A percentile compares a stretch with the other conserved stretches of the same genome.
Conservation (phyloP, 2,888 invertebrate species). For the Drosophila lutescens region DNA sequence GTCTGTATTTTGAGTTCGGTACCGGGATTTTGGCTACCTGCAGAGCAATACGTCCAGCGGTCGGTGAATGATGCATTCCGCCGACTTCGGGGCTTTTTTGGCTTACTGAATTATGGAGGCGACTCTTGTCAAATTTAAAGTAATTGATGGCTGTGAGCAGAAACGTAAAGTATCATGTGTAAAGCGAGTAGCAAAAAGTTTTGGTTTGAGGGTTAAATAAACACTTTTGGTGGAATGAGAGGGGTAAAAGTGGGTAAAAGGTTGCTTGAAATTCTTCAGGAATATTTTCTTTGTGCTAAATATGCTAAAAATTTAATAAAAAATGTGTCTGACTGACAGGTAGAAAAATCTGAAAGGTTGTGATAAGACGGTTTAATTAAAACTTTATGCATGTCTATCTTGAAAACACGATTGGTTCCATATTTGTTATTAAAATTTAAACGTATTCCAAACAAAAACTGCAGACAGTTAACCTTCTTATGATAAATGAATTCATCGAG, state of each 20-base stretch:
- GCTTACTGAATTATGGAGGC: slow-evolving; percentile 58
- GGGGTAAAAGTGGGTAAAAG: neutral
- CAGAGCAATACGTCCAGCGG: slow-evolving; percentile 65
- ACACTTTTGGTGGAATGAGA: neutral
- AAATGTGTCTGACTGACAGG: neutral
- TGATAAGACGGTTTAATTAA: neutral
- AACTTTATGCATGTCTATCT: too few species aligned
- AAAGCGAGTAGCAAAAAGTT: slow-evolving; percentile 25
- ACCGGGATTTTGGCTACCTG: slow-evolving; percentile 55
- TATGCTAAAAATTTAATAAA: too few species aligned
- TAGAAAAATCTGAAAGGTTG: neutral
- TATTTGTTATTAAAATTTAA: neutral
- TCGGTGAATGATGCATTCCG: slow-evolving; percentile 71
- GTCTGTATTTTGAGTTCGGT: slow-evolving; percentile 10
- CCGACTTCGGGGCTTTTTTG: slow-evolving; percentile 52
- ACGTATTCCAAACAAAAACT: neutral
- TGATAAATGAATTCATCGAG: neutral
- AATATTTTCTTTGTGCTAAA: neutral
- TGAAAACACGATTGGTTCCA: neutral
- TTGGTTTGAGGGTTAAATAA: slow-evolving; percentile 9
- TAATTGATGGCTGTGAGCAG: slow-evolving; percentile 46
- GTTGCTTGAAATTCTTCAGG: neutral
- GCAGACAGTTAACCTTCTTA: too few species aligned
- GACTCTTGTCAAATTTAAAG: slow-evolving; percentile 52
- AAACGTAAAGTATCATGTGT: slow-evolving; percentile 23